A percentile compares a stretch with the other conserved stretches of the same genome.
These are phyloP conservation scores for Lithophane socia DNA, from an alignment of 2,888 invertebrate species.

Conservation along the genomic window DNA sequence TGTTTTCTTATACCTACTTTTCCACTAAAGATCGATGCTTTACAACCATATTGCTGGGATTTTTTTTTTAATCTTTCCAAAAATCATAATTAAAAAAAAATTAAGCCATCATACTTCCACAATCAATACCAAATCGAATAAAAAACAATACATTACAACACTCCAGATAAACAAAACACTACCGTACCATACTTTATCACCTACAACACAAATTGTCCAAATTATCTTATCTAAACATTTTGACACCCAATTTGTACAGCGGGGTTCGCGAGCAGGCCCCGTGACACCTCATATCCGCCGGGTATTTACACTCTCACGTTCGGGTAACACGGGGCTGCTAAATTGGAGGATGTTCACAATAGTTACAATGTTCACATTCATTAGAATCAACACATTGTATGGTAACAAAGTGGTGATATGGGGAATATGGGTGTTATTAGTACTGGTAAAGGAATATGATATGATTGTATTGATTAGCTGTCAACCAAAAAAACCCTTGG, in stretches of 20 bases:
- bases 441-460: too few species aligned
- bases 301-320: constrained; percentile 58
- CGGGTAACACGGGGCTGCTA: constrained; percentile 60
- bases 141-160: constrained; percentile 12
- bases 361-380: constrained; percentile 35
- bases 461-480: too few species aligned
- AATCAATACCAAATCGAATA: not conserved
- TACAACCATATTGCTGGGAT: too few species aligned
- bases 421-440: not conserved
- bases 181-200: constrained; percentile 46
- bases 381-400: constrained; percentile 32
- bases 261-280: constrained; percentile 48
- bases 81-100: not conserved
- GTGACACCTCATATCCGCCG: constrained; percentile 55
- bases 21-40: not conserved
- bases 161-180: constrained; percentile 21
- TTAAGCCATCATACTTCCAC: not conserved
- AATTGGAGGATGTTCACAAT: constrained; percentile 62
- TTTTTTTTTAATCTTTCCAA: not conserved
- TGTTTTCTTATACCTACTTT: not conserved
- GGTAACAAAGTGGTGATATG: not conserved
- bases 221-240: constrained; percentile 70
- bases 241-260: constrained; percentile 65
- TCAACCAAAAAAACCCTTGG: not conserved
- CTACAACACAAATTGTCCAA: constrained; percentile 60